These are phyloP conservation scores for Sylvicapra grimmia DNA, from an alignment of 2,113 vertebrate species.

Conservation along the genomic window DNA sequence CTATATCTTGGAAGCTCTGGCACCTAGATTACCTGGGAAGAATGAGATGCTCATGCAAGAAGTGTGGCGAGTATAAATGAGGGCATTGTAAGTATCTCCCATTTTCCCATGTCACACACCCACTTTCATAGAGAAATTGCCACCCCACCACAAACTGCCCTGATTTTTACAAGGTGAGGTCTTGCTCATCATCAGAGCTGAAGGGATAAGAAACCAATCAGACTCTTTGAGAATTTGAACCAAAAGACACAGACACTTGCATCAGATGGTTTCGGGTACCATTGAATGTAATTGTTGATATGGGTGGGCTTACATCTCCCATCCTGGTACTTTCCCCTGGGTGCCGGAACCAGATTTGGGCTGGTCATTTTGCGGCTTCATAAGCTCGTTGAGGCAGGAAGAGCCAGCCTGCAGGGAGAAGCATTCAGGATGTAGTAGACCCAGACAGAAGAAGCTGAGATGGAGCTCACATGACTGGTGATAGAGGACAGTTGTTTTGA, in stretches of 20 bases:
- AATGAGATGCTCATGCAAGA: not conserved
- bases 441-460: not conserved
- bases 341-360: not conserved
- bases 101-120: not conserved
- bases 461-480: not conserved
- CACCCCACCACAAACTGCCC: not conserved
- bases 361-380: not conserved
- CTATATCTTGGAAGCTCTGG: not conserved
- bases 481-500: not conserved
- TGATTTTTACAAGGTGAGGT: not conserved
- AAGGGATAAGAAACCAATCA: not conserved
- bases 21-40: not conserved
- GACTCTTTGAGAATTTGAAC: not conserved
- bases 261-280: not conserved
- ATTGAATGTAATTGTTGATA: not conserved
- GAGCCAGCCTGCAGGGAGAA: not conserved
- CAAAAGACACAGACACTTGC: not conserved
- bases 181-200: not conserved
- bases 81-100: not conserved
- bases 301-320: not conserved
- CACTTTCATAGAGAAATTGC: not conserved
- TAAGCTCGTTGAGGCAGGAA: not conserved
- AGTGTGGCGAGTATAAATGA: not conserved
- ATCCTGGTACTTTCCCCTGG: not conserved
- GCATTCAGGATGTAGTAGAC: not conserved